Percentiles rank a stretch among this genome's conserved stretches.
Conservation (phyloP, 2,113 vertebrate species). For the Regulus satrapa region DNA sequence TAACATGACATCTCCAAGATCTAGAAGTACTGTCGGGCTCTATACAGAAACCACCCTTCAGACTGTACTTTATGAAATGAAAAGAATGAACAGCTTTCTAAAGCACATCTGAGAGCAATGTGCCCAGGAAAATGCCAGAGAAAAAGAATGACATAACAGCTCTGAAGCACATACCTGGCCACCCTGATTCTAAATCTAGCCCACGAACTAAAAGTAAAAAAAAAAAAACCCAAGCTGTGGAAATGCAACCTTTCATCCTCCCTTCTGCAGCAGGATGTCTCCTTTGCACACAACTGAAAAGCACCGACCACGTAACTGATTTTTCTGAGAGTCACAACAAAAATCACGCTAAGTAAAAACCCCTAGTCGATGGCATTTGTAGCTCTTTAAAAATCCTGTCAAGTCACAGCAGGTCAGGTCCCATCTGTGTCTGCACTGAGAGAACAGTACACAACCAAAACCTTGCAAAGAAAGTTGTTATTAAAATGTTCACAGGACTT, state of each 20-base stretch:
- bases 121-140: neutral
- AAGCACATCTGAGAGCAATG: neutral
- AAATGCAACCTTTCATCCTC: neutral
- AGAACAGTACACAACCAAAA: neutral
- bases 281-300: neutral
- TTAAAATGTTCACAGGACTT: neutral
- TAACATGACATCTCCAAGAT: neutral
- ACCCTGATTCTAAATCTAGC: neutral
- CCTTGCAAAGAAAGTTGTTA: neutral
- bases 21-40: neutral
- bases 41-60: neutral
- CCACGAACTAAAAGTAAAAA: neutral
- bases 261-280: neutral
- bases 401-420: neutral
- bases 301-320: neutral
- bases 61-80: neutral
- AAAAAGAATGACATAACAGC: neutral
- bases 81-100: neutral
- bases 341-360: neutral
- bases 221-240: fast-evolving
- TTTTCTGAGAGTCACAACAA: neutral
- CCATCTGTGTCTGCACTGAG: neutral
- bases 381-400: neutral
- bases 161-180: neutral
- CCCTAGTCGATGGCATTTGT: fast-evolving